Evolutionary conservation across 1,140 invertebrate genomes (phyloP), one percentile per base, ranked within the genome.

Genomic region (Drosophila equinoxialis): DNA sequence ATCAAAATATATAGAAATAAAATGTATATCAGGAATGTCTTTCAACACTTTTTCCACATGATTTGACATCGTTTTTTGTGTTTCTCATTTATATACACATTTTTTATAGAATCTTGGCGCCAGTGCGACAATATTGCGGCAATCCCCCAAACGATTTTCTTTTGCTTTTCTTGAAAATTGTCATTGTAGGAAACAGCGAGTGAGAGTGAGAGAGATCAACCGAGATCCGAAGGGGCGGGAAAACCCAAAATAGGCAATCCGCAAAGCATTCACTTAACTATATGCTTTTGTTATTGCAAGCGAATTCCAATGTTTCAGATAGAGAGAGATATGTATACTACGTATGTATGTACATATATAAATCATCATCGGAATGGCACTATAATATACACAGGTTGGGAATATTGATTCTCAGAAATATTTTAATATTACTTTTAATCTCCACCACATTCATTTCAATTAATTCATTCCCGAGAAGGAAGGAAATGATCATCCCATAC

Each of bases 71-170:
- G 67, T 41, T 64, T 58, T 45, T 64, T 42, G 20, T 66, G 39
- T 68, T 48, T 62, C 45, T 45, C 68, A 60, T 69, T 68, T 39
- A 59, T 64, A 77, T 60, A 79, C 39, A 68, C 54, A 67, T 65
- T 68, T 83, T 70, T 79, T 83, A 73, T 79, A 86, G 79, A 83
- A 76, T 86, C 79, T 68, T 89, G 83, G 83, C 83, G 83, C 83
- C 83, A 74, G 87, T 51, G 17, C 45, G 45, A n/a, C 45, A 48
- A 63, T 62, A 83, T 86, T 86, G 76, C 73, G 62, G 83, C 83
- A 86, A 86, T 87, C 41, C 45, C 60, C 37, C 61, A 62, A 11
- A n/a, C 48, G 54, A 65, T 17, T 61, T 39, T 73, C 4, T 8
- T 14, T 69, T 39, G 2, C 8, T 65, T 39, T 42, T 1, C 41